Conservation (phyloP, 35 echinoderm and acorn worm species). For the Anneissia japonica region DNA sequence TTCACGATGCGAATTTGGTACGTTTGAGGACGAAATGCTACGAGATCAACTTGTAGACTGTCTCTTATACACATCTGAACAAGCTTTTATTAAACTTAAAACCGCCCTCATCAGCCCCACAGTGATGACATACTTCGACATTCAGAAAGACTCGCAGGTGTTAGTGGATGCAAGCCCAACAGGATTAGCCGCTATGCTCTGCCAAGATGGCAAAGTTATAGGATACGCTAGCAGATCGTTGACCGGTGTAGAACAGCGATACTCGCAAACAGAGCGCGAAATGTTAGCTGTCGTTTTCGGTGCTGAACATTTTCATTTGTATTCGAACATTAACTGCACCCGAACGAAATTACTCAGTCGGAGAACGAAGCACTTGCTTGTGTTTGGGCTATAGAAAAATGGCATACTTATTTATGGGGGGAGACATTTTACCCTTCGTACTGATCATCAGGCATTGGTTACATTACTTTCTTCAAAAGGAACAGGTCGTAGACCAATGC, state of each 20-base stretch:
- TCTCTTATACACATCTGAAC: no score
- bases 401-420: conserved; percentile 47
- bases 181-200: no score
- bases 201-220: no score
- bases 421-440: conserved; percentile 45
- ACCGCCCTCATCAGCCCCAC: no score
- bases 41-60: conserved; percentile 27
- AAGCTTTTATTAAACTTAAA: no score
- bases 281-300: conserved; percentile 30
- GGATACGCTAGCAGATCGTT: conserved; percentile 38
- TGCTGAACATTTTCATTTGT: conserved; percentile 42
- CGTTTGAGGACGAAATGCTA: conserved; percentile 21
- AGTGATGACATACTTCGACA: no score
- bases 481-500: conserved; percentile 43
- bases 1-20: conserved; percentile 29
- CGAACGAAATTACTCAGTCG: conserved; percentile 21
- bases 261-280: conserved; percentile 50
- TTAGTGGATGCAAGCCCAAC: no score
- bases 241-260: conserved; percentile 27
- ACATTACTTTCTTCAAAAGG: conserved; percentile 28
- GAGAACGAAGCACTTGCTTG: conserved; percentile 56
- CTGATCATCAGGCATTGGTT: conserved; percentile 45
- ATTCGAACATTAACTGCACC: conserved; percentile 44
- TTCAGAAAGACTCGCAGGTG: no score
- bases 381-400: conserved; percentile 50